Base-by-base conservation (phyloP, 92 coral and sea anemone genomes). In the Blastomussa wellsi region DNA sequence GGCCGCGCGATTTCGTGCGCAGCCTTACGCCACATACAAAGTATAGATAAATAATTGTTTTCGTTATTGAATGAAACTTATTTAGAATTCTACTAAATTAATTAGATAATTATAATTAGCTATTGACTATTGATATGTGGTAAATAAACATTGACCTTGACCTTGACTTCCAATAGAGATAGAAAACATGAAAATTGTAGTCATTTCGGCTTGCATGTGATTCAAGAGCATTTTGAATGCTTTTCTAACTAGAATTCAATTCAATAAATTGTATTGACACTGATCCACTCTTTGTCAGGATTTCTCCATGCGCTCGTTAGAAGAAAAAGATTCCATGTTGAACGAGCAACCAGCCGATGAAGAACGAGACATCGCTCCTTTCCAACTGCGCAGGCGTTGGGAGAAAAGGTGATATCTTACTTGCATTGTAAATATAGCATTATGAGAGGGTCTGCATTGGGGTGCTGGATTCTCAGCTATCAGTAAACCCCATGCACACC, bases 301-400 rank as follows among this genome's bases (percentile, higher is more conserved):
- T 79, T 95, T 95, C 83, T 88, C 98, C 31, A 89, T 90, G 22
- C 94, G 92, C 0, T 95, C 98, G 32, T 84, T 95, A 35, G 89
- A 82, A 24, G 94, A 87, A 69, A 72, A 79, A 32, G 79, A 78
- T 33, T 80, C 79, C 2, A 26, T 51, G 11, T 22, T 44, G 44
- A 59, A 74, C 22, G 89, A 78, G 35, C 87, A 76, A 22, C 31
- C 79, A 28, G 19, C 49, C 49, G 49, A 80, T 7, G 89, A 90
- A 59, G 91, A 84, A 16, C 83, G 85, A 49, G 98, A 89, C 72
- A 41, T 72, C 37, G 52, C 57, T 19, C 98, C 92, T 29, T 85
- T 91, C 48, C 89, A 91, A 79, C 84, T 91, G 24, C 84, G 96
- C 33, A 82, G 95, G 72, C 92, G 88, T 31, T 95, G 98, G 98